Percentiles rank a stretch among this genome's conserved stretches.
These are phyloP conservation scores for Leptobrachium ailaonicum DNA, from an alignment of 2,113 vertebrate species.

Conservation along the genomic window DNA sequence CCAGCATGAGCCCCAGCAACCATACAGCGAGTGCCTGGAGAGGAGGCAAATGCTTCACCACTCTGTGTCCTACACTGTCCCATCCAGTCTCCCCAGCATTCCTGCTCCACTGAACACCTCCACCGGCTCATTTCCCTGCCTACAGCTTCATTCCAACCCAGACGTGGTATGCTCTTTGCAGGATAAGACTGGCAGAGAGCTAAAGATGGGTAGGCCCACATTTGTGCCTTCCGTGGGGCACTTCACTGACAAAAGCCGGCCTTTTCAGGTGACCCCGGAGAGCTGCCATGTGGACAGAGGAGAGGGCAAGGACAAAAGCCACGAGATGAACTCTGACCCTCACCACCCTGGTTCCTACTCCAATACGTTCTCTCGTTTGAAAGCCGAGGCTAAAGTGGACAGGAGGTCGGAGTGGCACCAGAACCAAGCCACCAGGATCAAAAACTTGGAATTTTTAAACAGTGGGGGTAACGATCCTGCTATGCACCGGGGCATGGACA, in stretches of 20 bases:
- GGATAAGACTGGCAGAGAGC: slow-evolving; percentile 79
- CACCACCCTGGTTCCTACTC: slow-evolving; percentile 34
- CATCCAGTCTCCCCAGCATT: slow-evolving; percentile 75
- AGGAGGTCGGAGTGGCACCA: slow-evolving; percentile 83
- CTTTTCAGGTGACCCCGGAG: slow-evolving; percentile 81
- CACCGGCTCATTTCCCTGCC: slow-evolving; percentile 84
- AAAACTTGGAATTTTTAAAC: slow-evolving; percentile 84
- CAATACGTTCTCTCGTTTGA: slow-evolving; percentile 66
- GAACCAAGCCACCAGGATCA: slow-evolving; percentile 68
- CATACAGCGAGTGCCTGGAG: slow-evolving; percentile 86
- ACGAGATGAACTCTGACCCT: slow-evolving; percentile 63
- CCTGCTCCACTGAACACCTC: slow-evolving; percentile 74
- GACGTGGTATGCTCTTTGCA: slow-evolving; percentile 88
- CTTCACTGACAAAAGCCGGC: slow-evolving; percentile 76
- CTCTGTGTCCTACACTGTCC: slow-evolving; percentile 81
- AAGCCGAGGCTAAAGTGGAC: slow-evolving; percentile 80
- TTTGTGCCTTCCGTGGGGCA: slow-evolving; percentile 89
- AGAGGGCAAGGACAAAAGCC: slow-evolving; percentile 79
- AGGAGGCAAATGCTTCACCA: slow-evolving; percentile 86
- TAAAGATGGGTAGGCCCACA: slow-evolving; percentile 84
- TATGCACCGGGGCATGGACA: slow-evolving; percentile 73
- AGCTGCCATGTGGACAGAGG: slow-evolving; percentile 70
- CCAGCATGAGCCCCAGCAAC: slow-evolving; percentile 79
- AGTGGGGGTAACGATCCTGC: slow-evolving; percentile 74
- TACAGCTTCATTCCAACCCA: slow-evolving; percentile 83